A percentile compares a stretch with the other conserved stretches of the same genome.
phyloP scores from a whole-genome alignment of 1,140 invertebrate genomes.

The Macrocentrus cingulum region DNA sequence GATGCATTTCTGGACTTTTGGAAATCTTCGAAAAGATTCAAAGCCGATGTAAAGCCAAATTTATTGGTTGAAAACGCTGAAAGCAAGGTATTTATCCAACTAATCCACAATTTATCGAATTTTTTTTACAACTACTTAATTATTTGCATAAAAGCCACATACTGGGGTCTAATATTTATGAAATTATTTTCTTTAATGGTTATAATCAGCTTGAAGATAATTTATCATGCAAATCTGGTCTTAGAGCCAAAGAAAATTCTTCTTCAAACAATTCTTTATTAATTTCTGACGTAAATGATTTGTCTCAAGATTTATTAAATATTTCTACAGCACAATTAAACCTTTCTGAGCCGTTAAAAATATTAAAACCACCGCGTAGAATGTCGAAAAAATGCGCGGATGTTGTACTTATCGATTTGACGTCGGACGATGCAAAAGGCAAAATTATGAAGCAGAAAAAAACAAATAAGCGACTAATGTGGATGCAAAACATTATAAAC shows the following conservation, averaged over 20 bases:
- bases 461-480: constrained; percentile 34
- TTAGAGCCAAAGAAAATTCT: constrained; percentile 31
- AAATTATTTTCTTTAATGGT: constrained; percentile 28
- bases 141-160: no score
- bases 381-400: constrained; percentile 37
- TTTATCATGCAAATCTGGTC: constrained; percentile 24
- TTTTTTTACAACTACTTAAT: no score
- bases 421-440: constrained; percentile 37
- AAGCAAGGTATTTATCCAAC: constrained; percentile 22
- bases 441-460: constrained; percentile 38
- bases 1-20: constrained; percentile 46
- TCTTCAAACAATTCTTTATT: constrained; percentile 21
- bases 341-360: neutral
- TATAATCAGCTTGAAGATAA: constrained; percentile 37
- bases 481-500: constrained; percentile 43
- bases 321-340: constrained; percentile 11
- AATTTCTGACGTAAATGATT: neutral
- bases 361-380: constrained; percentile 25
- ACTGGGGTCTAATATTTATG: no score
- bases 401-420: constrained; percentile 49
- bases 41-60: constrained; percentile 14
- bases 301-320: constrained; percentile 2
- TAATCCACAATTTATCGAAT: no score
- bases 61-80: neutral
- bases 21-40: constrained; percentile 27